phyloP scores from a whole-genome alignment of 1,140 invertebrate species.

The Dreissena polymorpha region DNA sequence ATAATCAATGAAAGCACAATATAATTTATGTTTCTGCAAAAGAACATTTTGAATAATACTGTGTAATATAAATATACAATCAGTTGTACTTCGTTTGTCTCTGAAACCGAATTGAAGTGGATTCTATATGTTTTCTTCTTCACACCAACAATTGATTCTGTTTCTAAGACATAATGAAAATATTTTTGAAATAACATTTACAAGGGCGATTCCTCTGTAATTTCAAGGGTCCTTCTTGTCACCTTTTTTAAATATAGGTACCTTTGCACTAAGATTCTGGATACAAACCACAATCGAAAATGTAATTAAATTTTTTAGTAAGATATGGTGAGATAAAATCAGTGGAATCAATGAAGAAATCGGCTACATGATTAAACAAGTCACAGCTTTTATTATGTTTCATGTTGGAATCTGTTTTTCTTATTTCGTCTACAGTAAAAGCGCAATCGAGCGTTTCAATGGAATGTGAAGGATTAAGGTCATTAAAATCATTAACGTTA shows the following conservation, averaged over 20 bases:
- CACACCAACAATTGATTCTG: slow-evolving; percentile 26
- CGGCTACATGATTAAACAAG: too few relatives aligned
- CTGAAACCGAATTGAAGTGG: slow-evolving; percentile 28
- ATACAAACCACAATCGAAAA: too few relatives aligned
- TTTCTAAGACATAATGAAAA: slow-evolving; percentile 28
- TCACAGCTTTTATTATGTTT: too few relatives aligned
- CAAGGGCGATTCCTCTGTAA: slow-evolving; percentile 33
- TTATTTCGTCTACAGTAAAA: not conserved
- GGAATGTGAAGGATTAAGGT: too few relatives aligned
- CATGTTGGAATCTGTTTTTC: not conserved
- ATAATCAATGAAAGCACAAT: slow-evolving; percentile 29
- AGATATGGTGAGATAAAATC: too few relatives aligned
- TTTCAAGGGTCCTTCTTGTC: not conserved
- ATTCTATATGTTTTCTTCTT: slow-evolving; percentile 4
- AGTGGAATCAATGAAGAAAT: too few relatives aligned
- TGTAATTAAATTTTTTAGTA: not conserved
- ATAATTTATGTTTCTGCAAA: slow-evolving; percentile 20
- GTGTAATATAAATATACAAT: slow-evolving; percentile 38
- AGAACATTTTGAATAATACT: slow-evolving; percentile 31
- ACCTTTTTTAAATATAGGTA: too few relatives aligned
- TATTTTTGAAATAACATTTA: slow-evolving; percentile 28
- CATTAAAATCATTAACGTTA: not conserved
- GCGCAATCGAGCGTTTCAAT: too few relatives aligned
- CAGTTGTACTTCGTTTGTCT: slow-evolving; percentile 4
- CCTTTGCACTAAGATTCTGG: too few relatives aligned